phyloP scores from a whole-genome alignment of 2,888 invertebrate genomes.

The Carcina quercana region DNA sequence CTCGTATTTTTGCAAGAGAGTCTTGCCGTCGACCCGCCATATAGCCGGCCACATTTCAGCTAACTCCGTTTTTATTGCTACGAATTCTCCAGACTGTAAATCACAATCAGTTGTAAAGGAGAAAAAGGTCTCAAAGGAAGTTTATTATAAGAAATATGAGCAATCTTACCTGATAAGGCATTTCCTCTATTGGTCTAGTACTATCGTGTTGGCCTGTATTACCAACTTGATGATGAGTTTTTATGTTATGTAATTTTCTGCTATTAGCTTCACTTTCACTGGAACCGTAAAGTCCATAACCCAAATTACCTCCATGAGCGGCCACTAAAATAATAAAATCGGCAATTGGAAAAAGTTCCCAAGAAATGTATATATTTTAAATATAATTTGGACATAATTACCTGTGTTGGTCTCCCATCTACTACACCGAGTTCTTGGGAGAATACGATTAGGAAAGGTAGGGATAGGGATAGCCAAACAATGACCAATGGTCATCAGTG shows the following conservation, averaged over 20 bases:
- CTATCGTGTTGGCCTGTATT: constrained; percentile 55
- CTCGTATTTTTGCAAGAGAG: constrained; percentile 87
- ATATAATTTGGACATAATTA: constrained; percentile 3
- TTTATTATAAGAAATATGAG: too few relatives aligned
- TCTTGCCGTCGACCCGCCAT: constrained; percentile 93
- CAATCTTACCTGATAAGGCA: constrained; percentile 75
- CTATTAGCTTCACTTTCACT: constrained; percentile 52
- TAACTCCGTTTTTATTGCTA: constrained; percentile 88
- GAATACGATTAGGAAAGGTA: constrained; percentile 35
- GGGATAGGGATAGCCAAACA: constrained; percentile 53
- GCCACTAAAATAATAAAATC: constrained; percentile 55
- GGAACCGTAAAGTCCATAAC: constrained; percentile 73
- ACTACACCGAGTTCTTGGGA: too few relatives aligned
- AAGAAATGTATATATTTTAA: not conserved
- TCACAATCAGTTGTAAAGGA: too few relatives aligned
- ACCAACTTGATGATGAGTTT: constrained; percentile 67
- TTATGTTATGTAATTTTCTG: constrained; percentile 60
- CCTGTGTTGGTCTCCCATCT: constrained; percentile 4
- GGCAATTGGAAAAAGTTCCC: too few relatives aligned
- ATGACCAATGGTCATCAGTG: constrained; percentile 42
- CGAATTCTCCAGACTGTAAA: constrained; percentile 90
- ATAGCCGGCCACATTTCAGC: constrained; percentile 88
- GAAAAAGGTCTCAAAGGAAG: too few relatives aligned
- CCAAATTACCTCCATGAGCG: constrained; percentile 72
- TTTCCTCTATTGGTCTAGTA: constrained; percentile 65